These are phyloP conservation scores for Helicorthomorpha holstii DNA, from an alignment of 1,140 invertebrate genomes.

Conservation along the genomic window DNA sequence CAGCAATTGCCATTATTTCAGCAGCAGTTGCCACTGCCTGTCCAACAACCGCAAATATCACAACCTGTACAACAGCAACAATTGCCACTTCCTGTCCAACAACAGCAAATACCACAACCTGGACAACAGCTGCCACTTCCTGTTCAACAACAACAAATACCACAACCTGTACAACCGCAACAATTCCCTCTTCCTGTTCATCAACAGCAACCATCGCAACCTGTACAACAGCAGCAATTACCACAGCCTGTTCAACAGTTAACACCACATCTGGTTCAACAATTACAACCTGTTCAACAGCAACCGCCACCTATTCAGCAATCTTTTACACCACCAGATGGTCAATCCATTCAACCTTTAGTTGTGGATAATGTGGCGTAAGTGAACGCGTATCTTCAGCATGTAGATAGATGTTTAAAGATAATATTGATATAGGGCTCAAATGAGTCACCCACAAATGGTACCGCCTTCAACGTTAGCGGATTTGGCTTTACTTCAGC, in stretches of 20 bases:
- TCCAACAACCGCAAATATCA: too few species aligned
- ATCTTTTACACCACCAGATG: slow-evolving; percentile 14
- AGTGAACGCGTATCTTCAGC: too few species aligned
- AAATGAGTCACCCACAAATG: too few species aligned
- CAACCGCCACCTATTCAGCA: slow-evolving; percentile 15
- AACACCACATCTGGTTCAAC: background rate
- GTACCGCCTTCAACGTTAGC: too few species aligned
- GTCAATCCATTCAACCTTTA: background rate
- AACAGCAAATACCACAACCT: slow-evolving; percentile 1
- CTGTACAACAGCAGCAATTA: slow-evolving; percentile 10
- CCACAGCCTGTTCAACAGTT: too few species aligned
- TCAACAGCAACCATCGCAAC: slow-evolving; percentile 1
- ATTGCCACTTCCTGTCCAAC: too few species aligned
- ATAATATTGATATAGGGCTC: too few species aligned
- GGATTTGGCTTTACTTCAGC: background rate
- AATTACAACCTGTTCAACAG: slow-evolving; percentile 6
- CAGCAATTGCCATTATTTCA: too few species aligned
- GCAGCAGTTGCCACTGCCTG: too few species aligned
- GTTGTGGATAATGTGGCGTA: too few species aligned
- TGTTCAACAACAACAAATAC: slow-evolving; percentile 6
- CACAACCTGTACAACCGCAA: slow-evolving; percentile 6
- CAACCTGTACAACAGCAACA: slow-evolving; percentile 1
- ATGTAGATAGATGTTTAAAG: too few species aligned
- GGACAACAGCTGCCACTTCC: background rate
- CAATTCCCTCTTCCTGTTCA: too few species aligned